Evolutionary conservation across 2,797 vertebrate genomes (phyloP).

Genomic region (Zenarchopterus dispar): DNA sequence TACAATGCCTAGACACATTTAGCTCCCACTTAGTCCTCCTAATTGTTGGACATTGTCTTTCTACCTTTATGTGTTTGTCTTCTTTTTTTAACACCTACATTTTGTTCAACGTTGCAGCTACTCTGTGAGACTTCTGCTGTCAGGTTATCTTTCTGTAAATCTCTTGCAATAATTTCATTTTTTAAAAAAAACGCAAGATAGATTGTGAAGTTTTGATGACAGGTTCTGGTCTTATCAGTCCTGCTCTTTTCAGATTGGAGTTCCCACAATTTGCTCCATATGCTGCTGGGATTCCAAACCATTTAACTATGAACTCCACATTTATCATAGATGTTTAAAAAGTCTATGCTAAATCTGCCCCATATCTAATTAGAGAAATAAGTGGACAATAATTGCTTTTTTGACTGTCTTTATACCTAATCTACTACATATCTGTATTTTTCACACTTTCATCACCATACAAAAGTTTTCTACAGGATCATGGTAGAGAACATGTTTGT

Average conservation of each 20-base stretch:
- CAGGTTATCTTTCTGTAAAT: slow-evolving; percentile 32
- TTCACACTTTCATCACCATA: slow-evolving; percentile 29
- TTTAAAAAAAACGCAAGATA: slow-evolving; percentile 36
- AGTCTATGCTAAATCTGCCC: slow-evolving; percentile 44
- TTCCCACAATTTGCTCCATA: slow-evolving; percentile 18
- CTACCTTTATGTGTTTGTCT: not conserved
- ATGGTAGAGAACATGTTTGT: slow-evolving; percentile 23
- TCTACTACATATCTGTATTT: slow-evolving; percentile 30
- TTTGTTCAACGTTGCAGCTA: slow-evolving; percentile 21
- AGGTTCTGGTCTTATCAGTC: slow-evolving; percentile 52
- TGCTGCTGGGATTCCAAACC: slow-evolving; percentile 24
- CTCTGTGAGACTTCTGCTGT: slow-evolving; percentile 7
- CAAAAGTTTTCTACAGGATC: slow-evolving; percentile 15
- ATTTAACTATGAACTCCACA: slow-evolving; percentile 25
- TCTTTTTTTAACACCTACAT: slow-evolving; percentile 27
- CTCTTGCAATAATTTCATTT: slow-evolving; percentile 17
- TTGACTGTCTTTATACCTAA: slow-evolving; percentile 46
- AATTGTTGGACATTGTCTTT: not conserved
- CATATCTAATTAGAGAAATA: slow-evolving; percentile 76
- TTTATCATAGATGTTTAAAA: slow-evolving; percentile 28
- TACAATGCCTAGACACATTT: slow-evolving; percentile 12
- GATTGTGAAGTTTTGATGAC: slow-evolving; percentile 50
- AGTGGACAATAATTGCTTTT: slow-evolving; percentile 70
- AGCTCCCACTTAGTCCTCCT: not conserved
- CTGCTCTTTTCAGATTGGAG: slow-evolving; percentile 52